These are phyloP conservation scores for Lydus trimaculatus DNA, from an alignment of 2,888 invertebrate species.

Conservation along the genomic window DNA sequence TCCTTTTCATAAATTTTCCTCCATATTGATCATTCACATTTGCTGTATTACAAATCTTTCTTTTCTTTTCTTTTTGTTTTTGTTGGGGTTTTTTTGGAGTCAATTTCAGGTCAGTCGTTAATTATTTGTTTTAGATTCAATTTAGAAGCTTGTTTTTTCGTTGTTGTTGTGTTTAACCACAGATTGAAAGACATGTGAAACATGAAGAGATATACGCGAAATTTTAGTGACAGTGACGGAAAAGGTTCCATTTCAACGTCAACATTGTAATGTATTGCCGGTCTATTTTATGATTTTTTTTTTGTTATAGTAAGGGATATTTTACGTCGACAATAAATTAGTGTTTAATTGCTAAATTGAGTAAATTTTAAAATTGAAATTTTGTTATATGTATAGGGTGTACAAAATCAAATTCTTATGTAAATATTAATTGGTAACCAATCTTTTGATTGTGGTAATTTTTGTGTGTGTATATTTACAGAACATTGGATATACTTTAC, in stretches of 20 bases:
- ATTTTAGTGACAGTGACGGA: background rate
- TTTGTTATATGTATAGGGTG: too few species aligned
- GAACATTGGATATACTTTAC: background rate
- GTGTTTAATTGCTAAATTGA: too few species aligned
- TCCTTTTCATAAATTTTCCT: too few species aligned
- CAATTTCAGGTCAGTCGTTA: background rate
- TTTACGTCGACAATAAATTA: too few species aligned
- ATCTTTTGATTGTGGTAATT: background rate
- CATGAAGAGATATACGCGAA: background rate
- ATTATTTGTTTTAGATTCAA: slow-evolving; percentile 1
- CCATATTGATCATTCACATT: background rate
- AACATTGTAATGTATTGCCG: too few species aligned
- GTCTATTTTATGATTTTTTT: too few species aligned
- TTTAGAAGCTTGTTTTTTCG: background rate
- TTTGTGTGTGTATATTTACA: background rate
- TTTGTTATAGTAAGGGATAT: too few species aligned
- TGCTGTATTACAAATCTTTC: background rate
- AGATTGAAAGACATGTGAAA: background rate
- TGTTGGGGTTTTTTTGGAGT: background rate
- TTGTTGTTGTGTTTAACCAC: background rate
- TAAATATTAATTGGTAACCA: too few species aligned
- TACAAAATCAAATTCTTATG: too few species aligned
- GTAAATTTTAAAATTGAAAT: too few species aligned
- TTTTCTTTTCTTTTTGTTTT: too few species aligned
- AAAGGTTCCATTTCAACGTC: too few species aligned